Percentiles rank a stretch among this genome's conserved stretches.
Conservation (phyloP, 2,888 invertebrate species). For the Heliothis peltigera region DNA sequence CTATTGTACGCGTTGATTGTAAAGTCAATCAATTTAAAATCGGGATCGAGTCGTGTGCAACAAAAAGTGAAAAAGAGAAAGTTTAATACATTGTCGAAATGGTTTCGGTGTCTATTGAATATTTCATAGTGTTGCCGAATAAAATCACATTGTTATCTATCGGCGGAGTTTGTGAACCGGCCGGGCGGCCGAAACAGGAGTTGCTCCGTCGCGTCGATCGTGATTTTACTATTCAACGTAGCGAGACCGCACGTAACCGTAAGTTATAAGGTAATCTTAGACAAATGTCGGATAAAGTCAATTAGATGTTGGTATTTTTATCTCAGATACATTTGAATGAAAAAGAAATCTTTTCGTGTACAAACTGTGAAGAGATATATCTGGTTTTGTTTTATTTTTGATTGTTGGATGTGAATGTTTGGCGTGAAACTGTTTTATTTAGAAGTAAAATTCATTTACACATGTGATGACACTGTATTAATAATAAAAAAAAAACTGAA, state of each 20-base stretch:
- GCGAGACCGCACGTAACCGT: constrained; percentile 40
- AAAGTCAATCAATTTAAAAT: constrained; percentile 9
- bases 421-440: not conserved
- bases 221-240: constrained; percentile 47
- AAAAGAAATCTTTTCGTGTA: constrained; percentile 52
- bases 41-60: constrained; percentile 7
- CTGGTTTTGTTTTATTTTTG: constrained; percentile 28
- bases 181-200: constrained; percentile 6
- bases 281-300: constrained; percentile 60
- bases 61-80: constrained; percentile 15
- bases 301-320: constrained; percentile 65
- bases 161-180: constrained; percentile 23
- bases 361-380: constrained; percentile 48
- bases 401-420: not conserved
- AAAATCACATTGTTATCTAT: constrained; percentile 21
- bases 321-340: constrained; percentile 56
- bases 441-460: too few relatives aligned
- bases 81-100: constrained; percentile 21
- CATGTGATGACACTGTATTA: too few relatives aligned
- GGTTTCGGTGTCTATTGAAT: constrained; percentile 10
- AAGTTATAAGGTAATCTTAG: constrained; percentile 63
- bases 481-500: too few relatives aligned
- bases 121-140: constrained; percentile 25
- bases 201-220: not conserved
- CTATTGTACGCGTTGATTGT: not conserved